These are phyloP conservation scores for Arnoldichthys spilopterus DNA, from an alignment of 2,797 vertebrate genomes.

Conservation along the genomic window DNA sequence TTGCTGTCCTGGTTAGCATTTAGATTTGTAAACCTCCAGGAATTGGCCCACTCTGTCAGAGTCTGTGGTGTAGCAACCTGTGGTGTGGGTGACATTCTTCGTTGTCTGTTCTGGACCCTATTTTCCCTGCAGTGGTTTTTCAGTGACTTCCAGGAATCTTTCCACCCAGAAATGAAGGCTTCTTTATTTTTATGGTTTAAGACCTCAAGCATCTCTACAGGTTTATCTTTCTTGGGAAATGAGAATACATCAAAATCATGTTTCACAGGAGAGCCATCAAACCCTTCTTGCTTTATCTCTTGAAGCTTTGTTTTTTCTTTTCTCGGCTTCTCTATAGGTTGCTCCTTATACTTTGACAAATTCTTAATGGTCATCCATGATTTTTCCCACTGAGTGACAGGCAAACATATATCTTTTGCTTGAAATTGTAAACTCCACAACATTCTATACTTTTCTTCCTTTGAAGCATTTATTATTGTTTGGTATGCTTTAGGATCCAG, in stretches of 20 bases:
- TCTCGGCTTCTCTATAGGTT: neutral
- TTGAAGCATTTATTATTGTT: slow-evolving; percentile 37
- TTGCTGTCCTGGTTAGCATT: slow-evolving; percentile 57
- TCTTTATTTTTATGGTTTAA: slow-evolving; percentile 44
- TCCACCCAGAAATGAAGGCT: slow-evolving; percentile 55
- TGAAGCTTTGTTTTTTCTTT: neutral
- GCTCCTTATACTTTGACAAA: slow-evolving; percentile 47
- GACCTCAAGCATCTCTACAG: slow-evolving; percentile 38
- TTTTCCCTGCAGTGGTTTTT: slow-evolving; percentile 60
- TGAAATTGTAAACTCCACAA: slow-evolving; percentile 33
- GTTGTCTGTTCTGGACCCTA: slow-evolving; percentile 49
- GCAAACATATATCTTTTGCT: slow-evolving; percentile 27
- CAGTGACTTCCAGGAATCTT: slow-evolving; percentile 63
- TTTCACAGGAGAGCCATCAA: slow-evolving; percentile 28
- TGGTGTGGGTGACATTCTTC: slow-evolving; percentile 36
- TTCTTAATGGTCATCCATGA: slow-evolving; percentile 69
- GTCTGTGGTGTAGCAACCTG: slow-evolving; percentile 35
- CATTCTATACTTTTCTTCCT: slow-evolving; percentile 38
- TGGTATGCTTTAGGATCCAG: slow-evolving; percentile 32
- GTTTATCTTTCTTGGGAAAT: slow-evolving; percentile 38
- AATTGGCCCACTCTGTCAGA: slow-evolving; percentile 60
- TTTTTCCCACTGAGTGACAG: slow-evolving; percentile 61
- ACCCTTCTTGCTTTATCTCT: slow-evolving; percentile 1
- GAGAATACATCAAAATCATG: slow-evolving; percentile 56
- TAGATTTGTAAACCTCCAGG: slow-evolving; percentile 60